These are phyloP conservation scores for Calidris pygmaea DNA, from an alignment of 2,113 vertebrate species.

Conservation along the genomic window DNA sequence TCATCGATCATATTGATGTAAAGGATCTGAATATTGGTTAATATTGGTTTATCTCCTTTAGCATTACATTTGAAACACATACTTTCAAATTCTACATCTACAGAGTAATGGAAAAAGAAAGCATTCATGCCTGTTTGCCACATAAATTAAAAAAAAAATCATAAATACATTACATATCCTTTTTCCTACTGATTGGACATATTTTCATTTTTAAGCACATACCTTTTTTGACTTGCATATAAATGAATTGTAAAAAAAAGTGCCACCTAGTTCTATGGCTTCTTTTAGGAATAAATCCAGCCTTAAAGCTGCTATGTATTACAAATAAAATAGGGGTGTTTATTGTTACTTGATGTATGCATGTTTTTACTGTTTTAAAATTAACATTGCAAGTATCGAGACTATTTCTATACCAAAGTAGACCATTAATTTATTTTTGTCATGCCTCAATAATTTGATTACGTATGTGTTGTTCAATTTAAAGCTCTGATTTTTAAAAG, in stretches of 20 bases:
- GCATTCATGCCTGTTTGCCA: not conserved
- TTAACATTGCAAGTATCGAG: conserved; percentile 40
- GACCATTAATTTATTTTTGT: conserved; percentile 37
- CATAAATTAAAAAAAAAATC: not conserved
- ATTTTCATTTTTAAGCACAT: not conserved
- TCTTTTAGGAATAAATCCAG: conserved; percentile 14
- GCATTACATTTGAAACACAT: not conserved
- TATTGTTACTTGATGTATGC: conserved; percentile 1
- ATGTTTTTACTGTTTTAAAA: conserved; percentile 20
- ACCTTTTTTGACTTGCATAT: conserved; percentile 1
- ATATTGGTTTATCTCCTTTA: not conserved
- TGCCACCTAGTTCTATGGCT: not conserved
- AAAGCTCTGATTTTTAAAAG: conserved; percentile 16
- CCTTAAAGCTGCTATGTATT: not conserved
- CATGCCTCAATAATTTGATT: conserved; percentile 47
- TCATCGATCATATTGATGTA: not conserved
- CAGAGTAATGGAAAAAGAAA: not conserved
- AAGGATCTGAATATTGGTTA: not conserved
- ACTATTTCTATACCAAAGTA: conserved; percentile 16
- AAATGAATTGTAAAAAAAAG: not conserved
- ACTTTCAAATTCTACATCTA: not conserved
- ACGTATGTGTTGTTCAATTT: conserved; percentile 36
- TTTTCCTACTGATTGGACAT: not conserved
- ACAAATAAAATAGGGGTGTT: not conserved
- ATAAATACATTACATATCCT: not conserved